phyloP scores from a whole-genome alignment of 2,888 invertebrate species.

The Eupithecia centaureata region DNA sequence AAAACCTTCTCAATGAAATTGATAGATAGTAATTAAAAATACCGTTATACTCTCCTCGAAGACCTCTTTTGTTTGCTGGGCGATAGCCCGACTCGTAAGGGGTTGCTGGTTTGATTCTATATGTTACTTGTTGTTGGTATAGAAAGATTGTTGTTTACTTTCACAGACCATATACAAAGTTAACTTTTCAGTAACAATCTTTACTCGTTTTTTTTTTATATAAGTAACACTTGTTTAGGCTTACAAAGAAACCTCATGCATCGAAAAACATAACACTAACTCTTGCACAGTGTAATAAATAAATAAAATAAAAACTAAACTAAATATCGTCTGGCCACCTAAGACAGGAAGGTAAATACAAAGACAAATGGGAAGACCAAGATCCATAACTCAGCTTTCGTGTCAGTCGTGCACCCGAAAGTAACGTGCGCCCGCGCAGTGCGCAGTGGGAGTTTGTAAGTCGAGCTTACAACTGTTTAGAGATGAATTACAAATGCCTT shows the following conservation, averaged over 20 bases:
- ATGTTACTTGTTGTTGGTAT: no score
- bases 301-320: neutral
- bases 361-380: neutral
- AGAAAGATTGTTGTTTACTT: no score
- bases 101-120: neutral
- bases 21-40: neutral
- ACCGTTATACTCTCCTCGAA: neutral
- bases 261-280: no score
- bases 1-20: neutral
- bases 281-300: neutral
- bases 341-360: no score
- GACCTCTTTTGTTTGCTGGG: neutral
- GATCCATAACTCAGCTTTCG: neutral
- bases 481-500: neutral
- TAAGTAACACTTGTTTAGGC: no score
- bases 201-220: no score
- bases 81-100: neutral
- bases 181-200: no score
- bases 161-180: no score
- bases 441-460: neutral
- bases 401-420: neutral
- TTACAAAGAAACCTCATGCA: no score
- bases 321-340: neutral
- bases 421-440: neutral
- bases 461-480: neutral